Evolutionary conservation across 1,140 invertebrate genomes (phyloP).

Genomic region (Dendroctonus valens): DNA sequence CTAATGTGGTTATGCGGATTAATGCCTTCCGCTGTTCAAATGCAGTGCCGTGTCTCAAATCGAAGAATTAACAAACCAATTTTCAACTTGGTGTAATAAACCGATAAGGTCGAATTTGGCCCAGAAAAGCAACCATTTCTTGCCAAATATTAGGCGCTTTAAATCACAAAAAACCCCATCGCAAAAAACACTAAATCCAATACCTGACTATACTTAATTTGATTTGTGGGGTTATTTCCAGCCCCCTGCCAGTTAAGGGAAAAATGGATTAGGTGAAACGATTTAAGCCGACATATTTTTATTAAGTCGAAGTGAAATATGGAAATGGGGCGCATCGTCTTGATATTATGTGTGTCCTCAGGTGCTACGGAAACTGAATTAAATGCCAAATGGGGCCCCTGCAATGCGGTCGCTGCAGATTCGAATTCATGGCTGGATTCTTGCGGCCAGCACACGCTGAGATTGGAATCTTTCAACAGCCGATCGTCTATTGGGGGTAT

Average conservation of each 20-base stretch:
- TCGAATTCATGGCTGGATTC: slow-evolving; percentile 33
- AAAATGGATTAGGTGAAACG: slow-evolving; percentile 28
- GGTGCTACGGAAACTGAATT: slow-evolving; percentile 33
- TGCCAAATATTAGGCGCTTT: no score
- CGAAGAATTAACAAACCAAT: no score
- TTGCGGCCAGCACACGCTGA: slow-evolving; percentile 15
- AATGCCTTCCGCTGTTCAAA: no score
- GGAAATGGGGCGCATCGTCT: slow-evolving; percentile 25
- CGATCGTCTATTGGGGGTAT: slow-evolving; percentile 13
- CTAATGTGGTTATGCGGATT: no score
- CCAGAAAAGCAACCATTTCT: no score
- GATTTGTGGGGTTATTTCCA: slow-evolving; percentile 17
- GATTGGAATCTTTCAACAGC: slow-evolving; percentile 17
- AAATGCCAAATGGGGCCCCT: slow-evolving; percentile 31
- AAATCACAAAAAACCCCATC: no score
- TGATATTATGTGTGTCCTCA: slow-evolving; percentile 32
- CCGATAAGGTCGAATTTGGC: no score
- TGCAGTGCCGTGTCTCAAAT: no score
- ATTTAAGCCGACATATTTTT: slow-evolving; percentile 32
- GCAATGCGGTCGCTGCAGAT: slow-evolving; percentile 34
- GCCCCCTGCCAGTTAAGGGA: slow-evolving; percentile 2
- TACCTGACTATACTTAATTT: slow-evolving; percentile 2
- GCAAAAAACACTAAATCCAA: slow-evolving; percentile 1
- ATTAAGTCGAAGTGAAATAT: slow-evolving; percentile 32
- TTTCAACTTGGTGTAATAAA: no score